Conservation (phyloP, 2,888 invertebrate genomes). For the Subacronicta megacephala region DNA sequence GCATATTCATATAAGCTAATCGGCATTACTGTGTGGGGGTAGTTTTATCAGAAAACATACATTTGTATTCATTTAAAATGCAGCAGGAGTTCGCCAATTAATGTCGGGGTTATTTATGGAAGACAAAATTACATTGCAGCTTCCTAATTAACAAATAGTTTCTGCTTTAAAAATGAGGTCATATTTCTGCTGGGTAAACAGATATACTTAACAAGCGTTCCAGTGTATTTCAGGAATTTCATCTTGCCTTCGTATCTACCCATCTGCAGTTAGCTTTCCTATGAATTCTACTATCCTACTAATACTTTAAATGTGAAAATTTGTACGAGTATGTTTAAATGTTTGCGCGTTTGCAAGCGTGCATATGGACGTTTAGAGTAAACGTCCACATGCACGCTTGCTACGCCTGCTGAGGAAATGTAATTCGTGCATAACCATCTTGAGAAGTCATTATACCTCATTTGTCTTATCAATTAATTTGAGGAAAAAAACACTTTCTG, state of each 20-base stretch:
- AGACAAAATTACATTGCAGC: constrained; percentile 41
- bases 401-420: too few species aligned
- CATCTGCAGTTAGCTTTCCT: too few species aligned
- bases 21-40: constrained; percentile 15
- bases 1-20: constrained; percentile 33
- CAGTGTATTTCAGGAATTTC: neutral
- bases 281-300: too few species aligned
- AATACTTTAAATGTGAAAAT: too few species aligned
- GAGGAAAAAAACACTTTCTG: too few species aligned
- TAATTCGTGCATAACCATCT: too few species aligned
- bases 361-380: too few species aligned
- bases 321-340: too few species aligned
- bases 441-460: too few species aligned
- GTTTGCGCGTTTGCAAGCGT: too few species aligned
- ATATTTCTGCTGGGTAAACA: constrained; percentile 23
- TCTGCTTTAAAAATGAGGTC: constrained; percentile 36
- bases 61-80: constrained; percentile 60
- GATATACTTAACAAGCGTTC: constrained; percentile 7
- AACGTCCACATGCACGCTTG: too few species aligned
- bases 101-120: constrained; percentile 39
- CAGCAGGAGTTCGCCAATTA: constrained; percentile 58
- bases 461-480: too few species aligned
- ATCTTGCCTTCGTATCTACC: constrained; percentile 34
- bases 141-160: constrained; percentile 50
- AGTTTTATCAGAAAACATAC: constrained; percentile 59